Evolutionary conservation across 2,888 invertebrate genomes (phyloP), one percentile per base, ranked within the genome.

Genomic region (Pogonocherus hispidulus): DNA sequence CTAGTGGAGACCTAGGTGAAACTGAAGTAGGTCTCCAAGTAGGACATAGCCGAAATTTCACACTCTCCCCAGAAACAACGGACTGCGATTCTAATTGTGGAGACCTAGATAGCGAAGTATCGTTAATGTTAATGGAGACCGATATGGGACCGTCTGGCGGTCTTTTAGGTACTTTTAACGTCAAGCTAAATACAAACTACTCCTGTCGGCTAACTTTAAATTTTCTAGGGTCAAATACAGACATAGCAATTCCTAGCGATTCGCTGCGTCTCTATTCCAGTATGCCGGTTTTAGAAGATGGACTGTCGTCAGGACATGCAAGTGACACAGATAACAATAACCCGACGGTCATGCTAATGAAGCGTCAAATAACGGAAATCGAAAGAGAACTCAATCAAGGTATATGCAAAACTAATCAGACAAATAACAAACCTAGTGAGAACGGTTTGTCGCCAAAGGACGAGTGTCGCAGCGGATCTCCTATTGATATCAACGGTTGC

Each of bases 241-340:
- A 88, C 76, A 81, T 90, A 57, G 89, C 90, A 47, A 89, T 90
- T 70, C 90, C 89, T 76, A 89, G 89, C 47, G 91, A 90, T 82
- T 89, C 90, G 80, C 87, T 91, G 41, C 89, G 90, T 84, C 89
- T 90, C 86, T 93, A 89, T 86, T 91, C 91, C 56, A 91, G 91
- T 79, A 94, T 98, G 93, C 98, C 98, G 0, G 93, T 96, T 14
- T 90, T 98, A 49, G 97, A 97, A 83, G 98, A 98, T 85, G 97
- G 97, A 0, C 87, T 98, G 66, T 97, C 97, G 1, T 97, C 97
- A 37, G 97, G 97, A 1, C 97, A 97, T 83, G 95, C 93, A 1
- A 96, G 96, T 72, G 97, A 97, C 82, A 94, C 92, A 0, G 97
- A 97, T 86, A 95, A 95, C 83, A 94, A 95, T 82, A 95, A 94